Conservation (phyloP, 1,140 invertebrate genomes). For the Macrosteles quadrilineatus region DNA sequence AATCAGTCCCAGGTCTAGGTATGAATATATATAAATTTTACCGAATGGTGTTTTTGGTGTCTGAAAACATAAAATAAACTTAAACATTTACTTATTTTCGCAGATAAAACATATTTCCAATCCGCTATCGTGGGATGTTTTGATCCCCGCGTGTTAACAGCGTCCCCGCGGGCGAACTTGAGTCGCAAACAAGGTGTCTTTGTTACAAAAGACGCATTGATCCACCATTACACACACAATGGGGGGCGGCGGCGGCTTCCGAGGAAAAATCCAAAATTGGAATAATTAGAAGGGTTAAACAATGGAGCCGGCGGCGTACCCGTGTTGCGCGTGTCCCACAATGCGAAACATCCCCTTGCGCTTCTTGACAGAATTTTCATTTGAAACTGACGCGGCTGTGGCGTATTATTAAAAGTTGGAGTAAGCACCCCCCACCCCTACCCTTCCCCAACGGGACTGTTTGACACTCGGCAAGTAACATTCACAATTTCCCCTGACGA, state of each 20-base stretch:
- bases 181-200: not conserved
- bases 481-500: slow-evolving; percentile 30
- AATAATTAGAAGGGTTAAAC: slow-evolving; percentile 15
- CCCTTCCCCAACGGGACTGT: slow-evolving; percentile 19
- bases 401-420: slow-evolving; percentile 31
- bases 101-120: too few species aligned
- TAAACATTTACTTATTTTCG: too few species aligned
- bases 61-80: too few species aligned
- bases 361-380: slow-evolving; percentile 29
- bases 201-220: not conserved
- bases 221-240: not conserved
- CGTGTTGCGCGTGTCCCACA: slow-evolving; percentile 19
- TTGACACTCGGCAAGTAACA: slow-evolving; percentile 27
- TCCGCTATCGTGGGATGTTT: too few species aligned
- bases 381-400: slow-evolving; percentile 30
- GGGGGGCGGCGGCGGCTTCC: not conserved
- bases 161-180: not conserved
- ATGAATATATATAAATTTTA: too few species aligned
- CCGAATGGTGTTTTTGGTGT: too few species aligned
- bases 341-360: slow-evolving; percentile 10
- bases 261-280: not conserved
- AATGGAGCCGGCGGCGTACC: not conserved
- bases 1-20: too few species aligned
- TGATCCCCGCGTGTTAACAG: too few species aligned
- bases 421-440: slow-evolving; percentile 12